Base-by-base conservation (phyloP, 23 tunicate genomes). In the Botrylloides violaceus region DNA sequence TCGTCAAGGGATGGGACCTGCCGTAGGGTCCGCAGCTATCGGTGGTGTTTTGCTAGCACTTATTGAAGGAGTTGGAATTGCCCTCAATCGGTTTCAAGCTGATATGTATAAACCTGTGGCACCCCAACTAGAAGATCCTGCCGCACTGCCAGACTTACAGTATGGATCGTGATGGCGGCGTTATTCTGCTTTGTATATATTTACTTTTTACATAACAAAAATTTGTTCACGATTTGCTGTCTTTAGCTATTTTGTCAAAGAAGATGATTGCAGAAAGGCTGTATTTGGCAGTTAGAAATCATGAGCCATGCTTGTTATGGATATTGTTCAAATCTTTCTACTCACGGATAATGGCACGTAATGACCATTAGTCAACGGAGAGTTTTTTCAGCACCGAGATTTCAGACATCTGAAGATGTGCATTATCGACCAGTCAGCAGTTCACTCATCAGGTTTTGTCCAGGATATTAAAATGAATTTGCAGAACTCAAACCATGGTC, bases 31-130 rank as follows among this genome's bases (percentile, higher is more conserved):
- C 0, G 98, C 87, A 49, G 82, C 79, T 5, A 80, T 92, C 3
- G 98, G 98, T 34, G 98, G 92, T 9, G 83, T 92, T 21, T 43
- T 92, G 26, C 80, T 92, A 18, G 98, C 87, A 7, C 76, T 92
- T 34, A 92, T 92, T 53, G 98, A 92, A 71, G 98, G 98, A 12
- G 98, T 80, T 29, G 87, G 87, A 49, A 79, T 92, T 57, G 80
- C 77, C 18, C 48, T 92, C 3, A 92, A 92, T 57, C 77, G 84
- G 36, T 81, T 92, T 47, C 86, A 80, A 65, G 82, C 98, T 21
- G 94, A 88, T 25, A 84, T 92, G 93, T 85, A 79, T 33, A 80
- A 84, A 76, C 98, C 92, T 31, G 71, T 57, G 47, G 65, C 96
- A 12, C 88, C 88, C 20, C 88, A 88, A 48, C 36, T 88, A 34